These are phyloP conservation scores for Lepidothrix coronata DNA, from an alignment of 2,113 vertebrate species.

Conservation along the genomic window DNA sequence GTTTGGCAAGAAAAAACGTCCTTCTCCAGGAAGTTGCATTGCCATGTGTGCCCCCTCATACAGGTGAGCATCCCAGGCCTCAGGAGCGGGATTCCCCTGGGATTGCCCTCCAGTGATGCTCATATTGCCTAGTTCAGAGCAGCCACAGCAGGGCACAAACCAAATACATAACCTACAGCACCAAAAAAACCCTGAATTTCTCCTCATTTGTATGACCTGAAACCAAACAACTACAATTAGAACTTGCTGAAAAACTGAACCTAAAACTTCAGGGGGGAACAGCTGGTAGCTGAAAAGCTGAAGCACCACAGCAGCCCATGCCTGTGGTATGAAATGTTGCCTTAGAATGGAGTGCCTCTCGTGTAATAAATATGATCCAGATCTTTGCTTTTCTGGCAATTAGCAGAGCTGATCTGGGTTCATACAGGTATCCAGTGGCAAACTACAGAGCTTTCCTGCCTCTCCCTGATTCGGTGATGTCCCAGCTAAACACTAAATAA, in stretches of 20 bases:
- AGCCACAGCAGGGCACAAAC: not conserved
- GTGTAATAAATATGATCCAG: not conserved
- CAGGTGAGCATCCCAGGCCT: not conserved
- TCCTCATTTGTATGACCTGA: not conserved
- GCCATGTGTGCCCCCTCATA: accelerated
- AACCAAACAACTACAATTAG: not conserved
- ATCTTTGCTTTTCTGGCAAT: not conserved
- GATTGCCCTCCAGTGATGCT: not conserved
- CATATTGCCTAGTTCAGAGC: not conserved
- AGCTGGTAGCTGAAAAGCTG: not conserved
- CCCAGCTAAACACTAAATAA: not conserved
- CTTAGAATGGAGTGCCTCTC: not conserved
- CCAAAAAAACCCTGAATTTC: not conserved
- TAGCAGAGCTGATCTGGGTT: not conserved
- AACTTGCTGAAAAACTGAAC: not conserved
- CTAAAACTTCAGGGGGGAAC: not conserved
- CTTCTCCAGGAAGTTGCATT: not conserved
- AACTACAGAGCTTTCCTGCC: not conserved
- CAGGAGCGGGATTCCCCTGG: not conserved
- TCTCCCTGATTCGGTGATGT: not conserved
- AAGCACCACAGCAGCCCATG: not conserved
- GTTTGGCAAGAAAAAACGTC: not conserved
- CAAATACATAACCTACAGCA: not conserved
- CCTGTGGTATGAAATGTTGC: not conserved
- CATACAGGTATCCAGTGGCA: not conserved